A percentile compares a stretch with the other conserved stretches of the same genome.
Conservation (phyloP, 1,140 invertebrate species). For the Ceratina calcarata region DNA sequence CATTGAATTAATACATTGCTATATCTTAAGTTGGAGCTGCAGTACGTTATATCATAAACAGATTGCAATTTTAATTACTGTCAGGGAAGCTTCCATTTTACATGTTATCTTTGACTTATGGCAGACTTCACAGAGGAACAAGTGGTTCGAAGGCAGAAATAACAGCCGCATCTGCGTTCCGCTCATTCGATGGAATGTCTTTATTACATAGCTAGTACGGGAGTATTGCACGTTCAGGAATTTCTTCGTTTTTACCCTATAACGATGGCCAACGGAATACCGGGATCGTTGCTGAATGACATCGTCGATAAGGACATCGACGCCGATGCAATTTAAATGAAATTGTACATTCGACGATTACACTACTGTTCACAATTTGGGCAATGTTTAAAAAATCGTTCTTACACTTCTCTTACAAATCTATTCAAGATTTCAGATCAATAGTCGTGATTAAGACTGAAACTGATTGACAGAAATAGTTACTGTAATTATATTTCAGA, state of each 20-base stretch:
- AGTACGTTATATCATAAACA: not conserved
- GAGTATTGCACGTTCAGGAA: slow-evolving; percentile 58
- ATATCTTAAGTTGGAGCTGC: no score
- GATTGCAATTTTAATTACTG: slow-evolving; percentile 8
- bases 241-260: slow-evolving; percentile 59
- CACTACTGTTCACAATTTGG: no score
- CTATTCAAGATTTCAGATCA: no score
- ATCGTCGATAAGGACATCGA: slow-evolving; percentile 19
- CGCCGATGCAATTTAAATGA: slow-evolving; percentile 21
- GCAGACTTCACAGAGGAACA: slow-evolving; percentile 20
- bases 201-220: slow-evolving; percentile 64
- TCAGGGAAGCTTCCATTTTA: not conserved
- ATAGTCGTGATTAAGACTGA: no score
- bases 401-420: no score
- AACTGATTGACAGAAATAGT: no score
- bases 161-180: slow-evolving; percentile 61
- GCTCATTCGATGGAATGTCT: slow-evolving; percentile 62
- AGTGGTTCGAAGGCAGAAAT: slow-evolving; percentile 57
- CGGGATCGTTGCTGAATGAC: slow-evolving; percentile 26
- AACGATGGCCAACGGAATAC: slow-evolving; percentile 49
- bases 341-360: slow-evolving; percentile 1
- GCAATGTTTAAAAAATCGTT: no score
- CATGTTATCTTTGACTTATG: not conserved
- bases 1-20: no score
- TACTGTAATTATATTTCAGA: no score